phyloP scores from a whole-genome alignment of 2,888 invertebrate species.

The Coelopa pilipes region DNA sequence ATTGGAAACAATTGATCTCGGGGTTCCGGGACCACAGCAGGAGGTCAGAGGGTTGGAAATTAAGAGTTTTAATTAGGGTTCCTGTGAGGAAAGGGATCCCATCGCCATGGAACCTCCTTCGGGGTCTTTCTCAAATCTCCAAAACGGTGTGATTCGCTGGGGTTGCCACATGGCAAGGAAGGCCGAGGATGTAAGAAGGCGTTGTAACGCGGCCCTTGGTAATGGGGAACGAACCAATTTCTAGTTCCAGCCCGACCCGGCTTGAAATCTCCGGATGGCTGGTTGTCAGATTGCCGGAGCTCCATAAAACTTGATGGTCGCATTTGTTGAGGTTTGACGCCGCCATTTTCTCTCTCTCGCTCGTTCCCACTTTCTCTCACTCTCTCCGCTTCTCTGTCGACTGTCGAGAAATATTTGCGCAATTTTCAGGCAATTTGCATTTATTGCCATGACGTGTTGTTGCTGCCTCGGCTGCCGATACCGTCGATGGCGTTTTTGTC shows the following conservation, averaged over 20 bases:
- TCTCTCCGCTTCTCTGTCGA: background rate
- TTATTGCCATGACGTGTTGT: slow-evolving; percentile 17
- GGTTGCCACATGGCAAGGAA: too few species aligned
- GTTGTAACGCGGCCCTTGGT: too few species aligned
- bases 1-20: too few species aligned
- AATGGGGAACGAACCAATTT: background rate
- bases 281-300: background rate
- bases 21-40: too few species aligned
- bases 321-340: slow-evolving; percentile 39
- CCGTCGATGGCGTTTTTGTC: too few species aligned
- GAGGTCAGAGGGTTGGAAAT: too few species aligned
- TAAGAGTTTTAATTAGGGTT: too few species aligned
- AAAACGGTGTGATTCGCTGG: too few species aligned
- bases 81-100: too few species aligned
- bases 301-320: slow-evolving; percentile 37
- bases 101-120: too few species aligned
- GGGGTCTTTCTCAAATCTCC: too few species aligned
- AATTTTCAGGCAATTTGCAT: slow-evolving; percentile 24
- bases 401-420: slow-evolving; percentile 25
- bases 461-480: background rate
- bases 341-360: background rate
- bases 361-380: background rate
- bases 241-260: background rate
- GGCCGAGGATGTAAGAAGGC: too few species aligned
- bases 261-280: background rate